A percentile compares a stretch with the other conserved stretches of the same genome.
These are phyloP conservation scores for Patagioenas fasciata DNA, from an alignment of 2,113 vertebrate species.

Conservation along the genomic window DNA sequence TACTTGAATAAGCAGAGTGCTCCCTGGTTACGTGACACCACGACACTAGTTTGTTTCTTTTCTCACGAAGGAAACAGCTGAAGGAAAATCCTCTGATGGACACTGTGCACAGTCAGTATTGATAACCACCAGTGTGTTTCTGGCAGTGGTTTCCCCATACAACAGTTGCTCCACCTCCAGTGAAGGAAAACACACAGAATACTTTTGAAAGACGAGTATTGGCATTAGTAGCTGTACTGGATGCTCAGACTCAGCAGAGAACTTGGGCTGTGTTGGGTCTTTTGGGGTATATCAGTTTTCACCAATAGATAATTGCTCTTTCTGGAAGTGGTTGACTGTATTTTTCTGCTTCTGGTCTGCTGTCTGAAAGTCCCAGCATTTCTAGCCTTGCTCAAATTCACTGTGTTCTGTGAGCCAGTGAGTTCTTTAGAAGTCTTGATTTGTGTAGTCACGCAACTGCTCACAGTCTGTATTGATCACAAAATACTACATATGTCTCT, in stretches of 20 bases:
- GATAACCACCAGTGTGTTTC: fast-evolving
- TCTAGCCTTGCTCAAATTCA: neutral
- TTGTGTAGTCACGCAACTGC: neutral
- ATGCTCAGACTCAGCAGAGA: neutral
- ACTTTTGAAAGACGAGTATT: neutral
- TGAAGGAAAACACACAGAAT: neutral
- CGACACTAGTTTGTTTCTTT: neutral
- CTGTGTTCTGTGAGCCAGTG: neutral
- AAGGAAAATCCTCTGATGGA: neutral
- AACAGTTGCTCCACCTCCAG: neutral
- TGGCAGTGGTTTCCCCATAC: neutral
- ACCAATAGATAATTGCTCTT: neutral
- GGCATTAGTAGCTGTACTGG: neutral
- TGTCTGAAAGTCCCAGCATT: neutral
- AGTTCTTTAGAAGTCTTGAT: fast-evolving
- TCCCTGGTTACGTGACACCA: neutral
- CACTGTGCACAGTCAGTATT: fast-evolving
- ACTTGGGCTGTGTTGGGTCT: fast-evolving
- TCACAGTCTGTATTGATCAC: fast-evolving
- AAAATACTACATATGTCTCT: neutral
- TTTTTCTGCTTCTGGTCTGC: neutral
- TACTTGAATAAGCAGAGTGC: neutral
- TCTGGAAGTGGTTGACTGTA: neutral
- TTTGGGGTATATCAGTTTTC: neutral
- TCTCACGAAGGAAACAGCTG: neutral